Base-by-base conservation (phyloP, 2,797 vertebrate genomes). In the Cuculus canorus region DNA sequence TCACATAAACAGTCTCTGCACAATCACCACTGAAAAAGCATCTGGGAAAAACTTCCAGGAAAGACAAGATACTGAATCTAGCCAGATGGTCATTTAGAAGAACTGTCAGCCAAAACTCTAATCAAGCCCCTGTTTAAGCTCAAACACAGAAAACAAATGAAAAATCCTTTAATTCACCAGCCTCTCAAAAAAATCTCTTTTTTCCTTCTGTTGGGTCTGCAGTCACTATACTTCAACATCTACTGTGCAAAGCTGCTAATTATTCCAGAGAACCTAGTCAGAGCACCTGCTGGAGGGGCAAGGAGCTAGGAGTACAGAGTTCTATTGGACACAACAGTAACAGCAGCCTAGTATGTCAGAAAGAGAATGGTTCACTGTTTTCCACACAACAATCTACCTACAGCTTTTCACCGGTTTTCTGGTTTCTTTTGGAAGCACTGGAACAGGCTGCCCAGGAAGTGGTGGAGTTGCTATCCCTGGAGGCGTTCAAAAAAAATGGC, bases 271-370 rank as follows among this genome's bases (percentile, higher is more conserved):
- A 80, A 83, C n/a, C 48, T 32, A 73, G 9, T 28, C 41, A 65
- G 70, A 81, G 39, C 45, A 27, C 10, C 23, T 54, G 28, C 53
- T 27, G 33, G 12, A 5, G 24, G 16, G 52, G 14, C 0, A 0
- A 86, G 68, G 10, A 89, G 82, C 57, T 24, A 2, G 0, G 19
- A 88, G 30, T 56, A 32, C 23, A 71, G 53, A 63, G 32, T 48
- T 82, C 33, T 7, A 5, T 37, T 41, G 68, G 37, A 66, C 18
- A 27, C 3, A 3, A 39, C 33, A 68, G n/a, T 13, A 75, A 75
- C 14, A 54, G 19, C 30, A 75, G 41, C 7, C 33, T 41, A 33
- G 14, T 54, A 18, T 7, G 33, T 35, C 63, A 69, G 45, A 59
- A 39, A 16, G 23, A 7, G 19, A 66, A 73, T 8, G 21, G 30